These are phyloP conservation scores for Chrysaora quinquecirrha DNA, from an alignment of 30 jellyfish, hydroid and myxozoan genomes.

Conservation along the genomic window DNA sequence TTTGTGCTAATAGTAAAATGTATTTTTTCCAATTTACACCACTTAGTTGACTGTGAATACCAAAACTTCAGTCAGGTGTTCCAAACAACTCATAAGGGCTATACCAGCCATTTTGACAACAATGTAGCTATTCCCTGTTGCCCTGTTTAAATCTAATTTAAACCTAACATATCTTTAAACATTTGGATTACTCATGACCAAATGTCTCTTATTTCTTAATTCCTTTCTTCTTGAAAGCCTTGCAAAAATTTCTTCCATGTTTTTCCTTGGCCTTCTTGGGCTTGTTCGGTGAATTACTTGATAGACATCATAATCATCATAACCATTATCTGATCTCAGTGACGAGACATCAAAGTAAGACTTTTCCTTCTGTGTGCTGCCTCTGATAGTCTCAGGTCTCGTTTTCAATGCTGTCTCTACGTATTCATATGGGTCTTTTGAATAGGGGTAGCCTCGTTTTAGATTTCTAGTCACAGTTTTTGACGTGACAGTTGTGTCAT, in stretches of 20 bases:
- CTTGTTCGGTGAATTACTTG: not conserved
- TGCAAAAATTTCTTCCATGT: slow-evolving; percentile 32
- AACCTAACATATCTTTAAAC: no score
- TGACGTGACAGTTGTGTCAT: not conserved
- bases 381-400: not conserved
- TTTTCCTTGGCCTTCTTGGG: slow-evolving; percentile 25
- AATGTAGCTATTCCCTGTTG: no score
- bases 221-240: slow-evolving; percentile 62
- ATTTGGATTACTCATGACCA: not conserved
- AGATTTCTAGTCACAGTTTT: slow-evolving; percentile 1
- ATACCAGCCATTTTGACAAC: no score
- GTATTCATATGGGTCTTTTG: slow-evolving; percentile 45
- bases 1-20: no score
- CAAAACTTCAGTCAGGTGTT: no score
- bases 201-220: slow-evolving; percentile 33
- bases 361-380: not conserved
- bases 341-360: not conserved
- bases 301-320: not conserved
- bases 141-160: no score
- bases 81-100: no score
- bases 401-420: slow-evolving; percentile 52
- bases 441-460: slow-evolving; percentile 63
- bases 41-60: no score
- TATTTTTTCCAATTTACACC: no score
- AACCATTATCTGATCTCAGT: not conserved